phyloP scores from a whole-genome alignment of 2,888 invertebrate species.

The Lycia hirtaria region DNA sequence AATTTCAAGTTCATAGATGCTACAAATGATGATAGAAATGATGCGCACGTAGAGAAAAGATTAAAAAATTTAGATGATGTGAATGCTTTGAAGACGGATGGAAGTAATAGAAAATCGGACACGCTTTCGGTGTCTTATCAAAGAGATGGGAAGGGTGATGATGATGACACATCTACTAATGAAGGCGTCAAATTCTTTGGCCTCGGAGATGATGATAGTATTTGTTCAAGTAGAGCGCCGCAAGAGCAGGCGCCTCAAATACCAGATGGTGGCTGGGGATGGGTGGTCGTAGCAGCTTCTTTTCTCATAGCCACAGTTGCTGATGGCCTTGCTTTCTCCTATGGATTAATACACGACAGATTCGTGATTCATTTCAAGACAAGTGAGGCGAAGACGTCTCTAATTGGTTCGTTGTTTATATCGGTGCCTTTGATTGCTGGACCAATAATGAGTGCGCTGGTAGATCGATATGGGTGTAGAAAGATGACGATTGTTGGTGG shows the following conservation, averaged over 20 bases:
- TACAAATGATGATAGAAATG: slow-evolving; percentile 55
- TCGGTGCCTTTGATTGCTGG: slow-evolving; percentile 94
- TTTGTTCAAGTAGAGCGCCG: slow-evolving; percentile 70
- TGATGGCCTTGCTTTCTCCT: slow-evolving; percentile 97
- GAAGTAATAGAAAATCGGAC: slow-evolving; percentile 54
- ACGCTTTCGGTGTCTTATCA: slow-evolving; percentile 64
- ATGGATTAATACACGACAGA: slow-evolving; percentile 94
- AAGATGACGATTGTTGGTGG: slow-evolving; percentile 91
- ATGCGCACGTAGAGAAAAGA: slow-evolving; percentile 54
- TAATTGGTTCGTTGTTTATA: slow-evolving; percentile 95
- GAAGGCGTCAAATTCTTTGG: slow-evolving; percentile 83
- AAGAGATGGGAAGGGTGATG: slow-evolving; percentile 64
- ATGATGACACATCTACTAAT: slow-evolving; percentile 74
- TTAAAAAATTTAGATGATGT: slow-evolving; percentile 71
- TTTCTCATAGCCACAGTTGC: slow-evolving; percentile 95
- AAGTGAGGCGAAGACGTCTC: slow-evolving; percentile 93
- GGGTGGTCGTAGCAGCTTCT: slow-evolving; percentile 95
- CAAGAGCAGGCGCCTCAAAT: slow-evolving; percentile 83
- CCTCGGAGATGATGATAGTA: slow-evolving; percentile 80
- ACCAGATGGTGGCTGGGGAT: slow-evolving; percentile 96
- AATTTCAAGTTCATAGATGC: slow-evolving; percentile 72
- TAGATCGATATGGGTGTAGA: slow-evolving; percentile 93
- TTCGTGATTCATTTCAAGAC: slow-evolving; percentile 91
- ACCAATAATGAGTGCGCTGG: slow-evolving; percentile 93
- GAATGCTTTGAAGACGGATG: slow-evolving; percentile 72